phyloP scores from a whole-genome alignment of 2,888 invertebrate species.

The Sphecodes monilicornis region DNA sequence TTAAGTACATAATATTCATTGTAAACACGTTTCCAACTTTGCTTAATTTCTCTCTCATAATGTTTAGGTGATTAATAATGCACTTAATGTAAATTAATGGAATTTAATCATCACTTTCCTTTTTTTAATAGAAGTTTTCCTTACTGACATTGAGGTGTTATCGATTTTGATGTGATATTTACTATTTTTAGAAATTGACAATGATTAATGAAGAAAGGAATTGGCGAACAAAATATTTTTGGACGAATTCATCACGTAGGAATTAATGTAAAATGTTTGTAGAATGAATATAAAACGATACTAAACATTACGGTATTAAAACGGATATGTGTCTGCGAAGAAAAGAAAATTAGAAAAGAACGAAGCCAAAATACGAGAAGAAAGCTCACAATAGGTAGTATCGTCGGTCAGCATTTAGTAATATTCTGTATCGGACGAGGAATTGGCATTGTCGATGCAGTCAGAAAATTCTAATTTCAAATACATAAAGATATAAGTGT shows the following conservation, averaged over 20 bases:
- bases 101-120: too few relatives aligned
- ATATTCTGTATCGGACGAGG: slow-evolving; percentile 26
- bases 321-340: neutral
- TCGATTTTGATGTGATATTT: neutral
- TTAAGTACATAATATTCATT: neutral
- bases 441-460: neutral
- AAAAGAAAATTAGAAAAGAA: slow-evolving; percentile 23
- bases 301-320: neutral
- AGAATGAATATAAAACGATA: neutral
- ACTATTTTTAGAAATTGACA: neutral
- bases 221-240: neutral
- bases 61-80: neutral
- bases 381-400: slow-evolving; percentile 70
- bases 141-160: neutral
- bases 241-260: neutral
- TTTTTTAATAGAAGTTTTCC: too few relatives aligned
- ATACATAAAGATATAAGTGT: neutral
- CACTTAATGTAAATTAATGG: too few relatives aligned
- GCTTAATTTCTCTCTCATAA: neutral
- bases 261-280: neutral
- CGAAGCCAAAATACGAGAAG: slow-evolving; percentile 35
- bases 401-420: slow-evolving; percentile 75
- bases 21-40: neutral
- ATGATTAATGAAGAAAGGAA: too few relatives aligned
- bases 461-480: neutral